Evolutionary conservation across 1,140 invertebrate genomes (phyloP).

Genomic region (Matsumurasca onukii): DNA sequence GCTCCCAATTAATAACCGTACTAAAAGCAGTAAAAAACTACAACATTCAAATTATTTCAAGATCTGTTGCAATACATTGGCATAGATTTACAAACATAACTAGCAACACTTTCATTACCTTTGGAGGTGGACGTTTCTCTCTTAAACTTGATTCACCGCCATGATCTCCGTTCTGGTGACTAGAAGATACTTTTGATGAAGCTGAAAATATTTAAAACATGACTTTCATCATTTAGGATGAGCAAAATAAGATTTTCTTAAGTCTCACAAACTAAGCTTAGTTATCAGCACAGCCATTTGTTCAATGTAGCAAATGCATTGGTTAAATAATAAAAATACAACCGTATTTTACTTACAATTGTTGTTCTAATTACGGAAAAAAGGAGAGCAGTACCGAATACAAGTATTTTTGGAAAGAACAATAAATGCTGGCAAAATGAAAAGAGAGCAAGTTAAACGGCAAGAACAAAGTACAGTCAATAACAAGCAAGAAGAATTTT

Average conservation of each 20-base stretch:
- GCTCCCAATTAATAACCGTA: neutral
- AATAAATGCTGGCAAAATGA: too few species aligned
- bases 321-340: neutral
- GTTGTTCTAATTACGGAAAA: neutral
- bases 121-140: slow-evolving; percentile 16
- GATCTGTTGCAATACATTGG: neutral
- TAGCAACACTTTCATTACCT: neutral
- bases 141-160: neutral
- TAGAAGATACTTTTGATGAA: slow-evolving; percentile 6
- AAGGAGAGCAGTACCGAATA: too few species aligned
- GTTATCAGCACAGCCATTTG: neutral
- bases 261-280: neutral
- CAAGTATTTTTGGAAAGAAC: too few species aligned
- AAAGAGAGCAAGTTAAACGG: too few species aligned
- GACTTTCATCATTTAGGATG: neutral
- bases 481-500: too few species aligned
- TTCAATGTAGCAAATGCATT: neutral
- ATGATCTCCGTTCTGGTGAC: slow-evolving; percentile 20
- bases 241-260: neutral
- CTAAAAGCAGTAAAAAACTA: neutral
- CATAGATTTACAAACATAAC: neutral
- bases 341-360: neutral
- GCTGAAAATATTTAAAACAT: slow-evolving; percentile 8
- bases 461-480: too few species aligned
- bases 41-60: neutral